Conservation (phyloP, 2,888 invertebrate genomes). For the Ichneumon xanthorius region DNA sequence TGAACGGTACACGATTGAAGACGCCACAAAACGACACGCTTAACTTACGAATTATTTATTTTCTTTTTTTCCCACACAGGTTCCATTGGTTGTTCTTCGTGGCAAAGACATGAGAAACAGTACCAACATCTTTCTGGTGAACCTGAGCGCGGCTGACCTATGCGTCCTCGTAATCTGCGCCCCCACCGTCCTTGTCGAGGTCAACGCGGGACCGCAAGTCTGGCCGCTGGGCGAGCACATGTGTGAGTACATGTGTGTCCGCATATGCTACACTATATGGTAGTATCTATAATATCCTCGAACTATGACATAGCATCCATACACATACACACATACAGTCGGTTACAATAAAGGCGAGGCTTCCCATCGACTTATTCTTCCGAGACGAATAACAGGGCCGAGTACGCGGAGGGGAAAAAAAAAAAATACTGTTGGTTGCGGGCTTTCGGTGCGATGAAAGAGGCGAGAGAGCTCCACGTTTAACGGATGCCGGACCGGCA, state of each 20-base stretch:
- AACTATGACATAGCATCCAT: constrained; percentile 9
- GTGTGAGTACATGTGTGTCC: constrained; percentile 90
- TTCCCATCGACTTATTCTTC: constrained; percentile 37
- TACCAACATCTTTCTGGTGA: constrained; percentile 97
- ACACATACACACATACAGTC: constrained; percentile 24
- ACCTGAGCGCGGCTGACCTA: constrained; percentile 96
- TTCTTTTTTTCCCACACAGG: constrained; percentile 64
- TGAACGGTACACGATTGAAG: too few species aligned
- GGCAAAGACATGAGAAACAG: constrained; percentile 98
- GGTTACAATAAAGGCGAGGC: constrained; percentile 9
- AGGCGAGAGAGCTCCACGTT: constrained; percentile 9
- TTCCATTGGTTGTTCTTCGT: constrained; percentile 95
- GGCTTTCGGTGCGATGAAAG: background rate
- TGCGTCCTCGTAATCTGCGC: constrained; percentile 96
- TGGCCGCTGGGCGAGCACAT: constrained; percentile 97
- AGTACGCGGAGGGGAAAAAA: constrained; percentile 1
- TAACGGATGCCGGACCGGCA: constrained; percentile 10
- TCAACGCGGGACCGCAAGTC: constrained; percentile 95
- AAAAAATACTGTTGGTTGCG: constrained; percentile 9
- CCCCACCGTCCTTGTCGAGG: constrained; percentile 97
- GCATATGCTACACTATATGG: constrained; percentile 30
- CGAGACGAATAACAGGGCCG: constrained; percentile 17
- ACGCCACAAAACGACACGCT: too few species aligned
- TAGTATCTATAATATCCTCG: constrained; percentile 3
- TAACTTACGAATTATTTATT: too few species aligned